Evolutionary conservation across 2,888 invertebrate genomes (phyloP).

Genomic region (Choristoneura rosaceana): DNA sequence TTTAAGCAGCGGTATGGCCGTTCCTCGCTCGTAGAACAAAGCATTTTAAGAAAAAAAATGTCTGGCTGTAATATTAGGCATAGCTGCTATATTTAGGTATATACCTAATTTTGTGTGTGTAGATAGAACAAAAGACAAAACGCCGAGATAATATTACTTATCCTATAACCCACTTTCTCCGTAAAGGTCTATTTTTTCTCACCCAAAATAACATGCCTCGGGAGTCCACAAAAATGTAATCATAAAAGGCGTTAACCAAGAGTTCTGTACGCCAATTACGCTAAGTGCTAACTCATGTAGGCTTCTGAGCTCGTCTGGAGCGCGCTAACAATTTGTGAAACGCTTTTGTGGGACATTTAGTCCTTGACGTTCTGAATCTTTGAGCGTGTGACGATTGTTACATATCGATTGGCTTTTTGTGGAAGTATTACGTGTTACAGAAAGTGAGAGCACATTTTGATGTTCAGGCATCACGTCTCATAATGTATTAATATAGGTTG

Average conservation of each 20-base stretch:
- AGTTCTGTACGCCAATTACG: constrained; percentile 61
- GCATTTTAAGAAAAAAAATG: not conserved
- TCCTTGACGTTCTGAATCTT: constrained; percentile 29
- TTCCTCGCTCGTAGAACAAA: not conserved
- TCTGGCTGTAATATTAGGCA: not conserved
- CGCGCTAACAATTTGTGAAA: constrained; percentile 51
- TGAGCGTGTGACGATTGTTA: constrained; percentile 23
- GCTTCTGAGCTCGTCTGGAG: constrained; percentile 56
- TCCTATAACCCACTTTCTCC: constrained; percentile 14
- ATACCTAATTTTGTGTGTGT: not conserved
- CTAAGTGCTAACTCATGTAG: constrained; percentile 73
- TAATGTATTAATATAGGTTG: not conserved
- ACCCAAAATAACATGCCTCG: constrained; percentile 25
- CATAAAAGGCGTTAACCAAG: constrained; percentile 42
- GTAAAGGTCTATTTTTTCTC: constrained; percentile 10
- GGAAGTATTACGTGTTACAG: not conserved
- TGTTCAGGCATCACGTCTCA: not conserved
- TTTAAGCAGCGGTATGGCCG: no score
- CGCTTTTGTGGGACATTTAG: constrained; percentile 36
- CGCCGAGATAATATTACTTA: not conserved
- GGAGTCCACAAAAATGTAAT: constrained; percentile 39
- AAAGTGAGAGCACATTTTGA: not conserved
- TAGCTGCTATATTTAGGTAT: not conserved
- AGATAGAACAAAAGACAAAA: not conserved
- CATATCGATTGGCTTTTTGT: constrained; percentile 6